phyloP scores from a whole-genome alignment of 2,888 invertebrate genomes.

The Notodonta ziczac region DNA sequence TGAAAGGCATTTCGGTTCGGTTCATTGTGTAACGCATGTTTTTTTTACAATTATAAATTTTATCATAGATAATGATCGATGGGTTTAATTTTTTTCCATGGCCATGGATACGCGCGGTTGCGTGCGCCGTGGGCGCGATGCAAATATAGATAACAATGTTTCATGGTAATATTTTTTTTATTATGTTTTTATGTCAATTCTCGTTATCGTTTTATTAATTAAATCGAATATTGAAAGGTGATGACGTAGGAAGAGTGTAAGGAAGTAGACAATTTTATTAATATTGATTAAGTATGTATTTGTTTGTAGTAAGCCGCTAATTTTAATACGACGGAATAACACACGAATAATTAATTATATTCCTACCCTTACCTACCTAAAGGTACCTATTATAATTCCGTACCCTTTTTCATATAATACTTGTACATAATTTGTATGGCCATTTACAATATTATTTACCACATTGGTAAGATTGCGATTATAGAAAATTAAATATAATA shows the following conservation, averaged over 20 bases:
- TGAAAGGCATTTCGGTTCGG: constrained; percentile 33
- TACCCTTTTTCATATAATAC: too few relatives aligned
- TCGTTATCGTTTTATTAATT: constrained; percentile 40
- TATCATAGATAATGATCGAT: constrained; percentile 66
- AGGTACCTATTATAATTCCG: too few relatives aligned
- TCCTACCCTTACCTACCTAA: too few relatives aligned
- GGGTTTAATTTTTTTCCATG: constrained; percentile 62
- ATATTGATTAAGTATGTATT: background rate
- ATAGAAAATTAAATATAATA: constrained; percentile 25
- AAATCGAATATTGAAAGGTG: constrained; percentile 50
- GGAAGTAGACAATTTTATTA: constrained; percentile 1
- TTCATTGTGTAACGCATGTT: constrained; percentile 26
- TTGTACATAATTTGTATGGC: too few relatives aligned
- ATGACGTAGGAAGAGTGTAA: background rate
- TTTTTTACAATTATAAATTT: constrained; percentile 49
- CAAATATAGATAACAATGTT: constrained; percentile 56
- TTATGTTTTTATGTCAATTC: constrained; percentile 49
- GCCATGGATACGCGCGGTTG: constrained; percentile 55
- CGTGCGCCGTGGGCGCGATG: constrained; percentile 55
- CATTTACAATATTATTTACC: constrained; percentile 4
- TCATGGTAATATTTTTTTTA: constrained; percentile 51
- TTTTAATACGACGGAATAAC: too few relatives aligned
- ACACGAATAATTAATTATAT: too few relatives aligned
- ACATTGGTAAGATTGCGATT: too few relatives aligned
- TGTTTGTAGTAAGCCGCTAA: background rate